Conservation (phyloP, 2,797 vertebrate genomes). For the Champsocephalus esox region DNA sequence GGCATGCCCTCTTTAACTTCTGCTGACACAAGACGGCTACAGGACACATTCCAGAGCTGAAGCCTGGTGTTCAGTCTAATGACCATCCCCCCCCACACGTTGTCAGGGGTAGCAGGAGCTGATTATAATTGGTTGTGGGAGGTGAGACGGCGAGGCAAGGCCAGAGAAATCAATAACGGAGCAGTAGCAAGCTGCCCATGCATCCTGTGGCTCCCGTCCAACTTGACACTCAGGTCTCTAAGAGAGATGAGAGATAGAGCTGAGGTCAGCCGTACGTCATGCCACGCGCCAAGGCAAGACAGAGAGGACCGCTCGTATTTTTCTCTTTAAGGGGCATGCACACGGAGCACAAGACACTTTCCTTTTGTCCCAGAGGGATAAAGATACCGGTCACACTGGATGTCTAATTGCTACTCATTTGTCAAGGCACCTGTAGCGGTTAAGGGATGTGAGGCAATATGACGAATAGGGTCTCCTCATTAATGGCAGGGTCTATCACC, state of each 20-base stretch:
- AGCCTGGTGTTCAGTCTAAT: slow-evolving; percentile 22
- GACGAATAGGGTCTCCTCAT: slow-evolving; percentile 31
- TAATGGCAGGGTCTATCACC: slow-evolving; percentile 37
- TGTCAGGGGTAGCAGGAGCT: slow-evolving; percentile 49
- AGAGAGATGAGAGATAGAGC: slow-evolving; percentile 69
- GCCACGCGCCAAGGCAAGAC: slow-evolving; percentile 38
- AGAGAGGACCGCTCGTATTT: slow-evolving; percentile 40
- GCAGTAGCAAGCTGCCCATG: slow-evolving; percentile 70
- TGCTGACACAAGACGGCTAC: slow-evolving; percentile 32
- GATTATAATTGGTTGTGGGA: slow-evolving; percentile 75
- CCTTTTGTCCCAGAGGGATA: slow-evolving; percentile 59
- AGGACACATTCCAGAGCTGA: slow-evolving; percentile 21
- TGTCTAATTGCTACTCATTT: slow-evolving; percentile 59
- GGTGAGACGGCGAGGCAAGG: slow-evolving; percentile 60
- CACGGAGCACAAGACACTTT: slow-evolving; percentile 2
- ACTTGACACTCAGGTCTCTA: slow-evolving; percentile 65
- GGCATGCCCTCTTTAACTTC: slow-evolving; percentile 33
- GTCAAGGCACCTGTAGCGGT: slow-evolving; percentile 15
- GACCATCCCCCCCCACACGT: slow-evolving; percentile 3
- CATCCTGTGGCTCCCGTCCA: slow-evolving; percentile 71
- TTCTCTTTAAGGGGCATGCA: slow-evolving; percentile 6
- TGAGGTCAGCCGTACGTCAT: slow-evolving; percentile 71
- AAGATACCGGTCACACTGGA: slow-evolving; percentile 60
- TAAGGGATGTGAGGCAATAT: slow-evolving; percentile 15
- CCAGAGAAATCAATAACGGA: slow-evolving; percentile 76